Evolutionary conservation across 1,140 invertebrate genomes (phyloP).

Genomic region (Drosophila sproati): DNA sequence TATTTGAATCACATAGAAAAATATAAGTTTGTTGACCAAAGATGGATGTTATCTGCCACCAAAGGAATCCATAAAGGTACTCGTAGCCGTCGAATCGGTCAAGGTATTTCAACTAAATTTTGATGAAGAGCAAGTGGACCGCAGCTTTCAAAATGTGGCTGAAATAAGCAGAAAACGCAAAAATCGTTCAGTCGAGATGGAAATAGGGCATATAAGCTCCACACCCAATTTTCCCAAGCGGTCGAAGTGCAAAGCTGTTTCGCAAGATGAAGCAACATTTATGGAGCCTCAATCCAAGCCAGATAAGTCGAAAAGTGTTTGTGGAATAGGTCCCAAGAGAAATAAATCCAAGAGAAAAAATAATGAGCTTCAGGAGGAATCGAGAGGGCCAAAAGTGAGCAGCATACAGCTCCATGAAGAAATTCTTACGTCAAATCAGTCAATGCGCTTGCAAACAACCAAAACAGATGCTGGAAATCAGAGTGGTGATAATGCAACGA

Average conservation of each 20-base stretch:
- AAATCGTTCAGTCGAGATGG: slow-evolving; percentile 37
- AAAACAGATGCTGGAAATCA: background rate
- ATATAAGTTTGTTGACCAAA: slow-evolving; percentile 56
- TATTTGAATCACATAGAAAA: slow-evolving; percentile 14
- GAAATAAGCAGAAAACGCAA: slow-evolving; percentile 49
- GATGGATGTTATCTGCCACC: slow-evolving; percentile 67
- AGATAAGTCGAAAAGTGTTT: background rate
- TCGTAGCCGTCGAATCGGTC: slow-evolving; percentile 30
- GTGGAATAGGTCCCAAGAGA: background rate
- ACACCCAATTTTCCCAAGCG: slow-evolving; percentile 53
- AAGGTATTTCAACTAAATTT: slow-evolving; percentile 47
- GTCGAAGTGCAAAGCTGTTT: slow-evolving; percentile 24
- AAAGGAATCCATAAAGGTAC: slow-evolving; percentile 59
- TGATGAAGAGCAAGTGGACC: background rate
- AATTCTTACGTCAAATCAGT: background rate
- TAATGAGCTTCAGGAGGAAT: background rate
- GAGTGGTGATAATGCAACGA: background rate
- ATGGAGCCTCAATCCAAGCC: background rate
- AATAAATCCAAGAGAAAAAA: background rate
- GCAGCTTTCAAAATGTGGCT: background rate
- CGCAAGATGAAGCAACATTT: background rate
- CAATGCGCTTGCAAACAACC: background rate
- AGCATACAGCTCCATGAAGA: background rate
- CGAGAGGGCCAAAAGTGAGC: background rate
- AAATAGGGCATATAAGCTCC: slow-evolving; percentile 29